Conservation (phyloP, 30 jellyfish, hydroid and myxozoan species). For the Turritopsis rubra region DNA sequence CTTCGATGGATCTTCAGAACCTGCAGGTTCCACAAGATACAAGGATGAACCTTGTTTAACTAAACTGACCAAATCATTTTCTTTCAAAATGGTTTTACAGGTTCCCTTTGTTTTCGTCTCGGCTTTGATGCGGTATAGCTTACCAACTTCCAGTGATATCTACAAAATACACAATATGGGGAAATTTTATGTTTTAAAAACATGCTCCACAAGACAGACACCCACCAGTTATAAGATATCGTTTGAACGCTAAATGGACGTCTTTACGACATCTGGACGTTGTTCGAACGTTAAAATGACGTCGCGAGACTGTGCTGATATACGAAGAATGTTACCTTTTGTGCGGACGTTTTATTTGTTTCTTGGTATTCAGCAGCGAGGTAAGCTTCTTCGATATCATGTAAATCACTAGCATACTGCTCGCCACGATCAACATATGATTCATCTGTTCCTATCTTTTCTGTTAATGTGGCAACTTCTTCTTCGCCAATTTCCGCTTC, state of each 20-base stretch:
- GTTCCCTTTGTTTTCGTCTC: conserved; percentile 58
- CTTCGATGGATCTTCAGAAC: conserved; percentile 50
- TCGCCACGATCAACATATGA: not conserved
- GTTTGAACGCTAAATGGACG: too few relatives aligned
- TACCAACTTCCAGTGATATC: conserved; percentile 49
- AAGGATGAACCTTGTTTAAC: conserved; percentile 59
- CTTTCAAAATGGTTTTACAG: conserved; percentile 30
- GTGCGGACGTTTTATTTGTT: not conserved
- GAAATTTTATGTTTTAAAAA: too few relatives aligned
- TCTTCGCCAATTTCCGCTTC: conserved; percentile 25
- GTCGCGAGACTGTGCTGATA: too few relatives aligned
- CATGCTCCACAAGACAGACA: too few relatives aligned
- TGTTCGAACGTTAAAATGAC: too few relatives aligned
- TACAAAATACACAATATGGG: not conserved
- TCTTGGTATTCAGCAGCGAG: conserved; percentile 45
- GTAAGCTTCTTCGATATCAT: conserved; percentile 71
- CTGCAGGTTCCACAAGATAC: conserved; percentile 60
- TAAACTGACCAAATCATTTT: conserved; percentile 72
- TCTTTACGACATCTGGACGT: too few relatives aligned
- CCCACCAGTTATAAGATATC: too few relatives aligned
- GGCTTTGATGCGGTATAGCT: conserved; percentile 29
- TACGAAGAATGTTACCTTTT: not conserved
- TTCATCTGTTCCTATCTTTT: conserved; percentile 18
- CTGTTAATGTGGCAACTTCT: conserved; percentile 24
- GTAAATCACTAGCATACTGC: conserved; percentile 36